Evolutionary conservation across 2,113 vertebrate species (phyloP).

Genomic region (Mastomys natalensis): DNA sequence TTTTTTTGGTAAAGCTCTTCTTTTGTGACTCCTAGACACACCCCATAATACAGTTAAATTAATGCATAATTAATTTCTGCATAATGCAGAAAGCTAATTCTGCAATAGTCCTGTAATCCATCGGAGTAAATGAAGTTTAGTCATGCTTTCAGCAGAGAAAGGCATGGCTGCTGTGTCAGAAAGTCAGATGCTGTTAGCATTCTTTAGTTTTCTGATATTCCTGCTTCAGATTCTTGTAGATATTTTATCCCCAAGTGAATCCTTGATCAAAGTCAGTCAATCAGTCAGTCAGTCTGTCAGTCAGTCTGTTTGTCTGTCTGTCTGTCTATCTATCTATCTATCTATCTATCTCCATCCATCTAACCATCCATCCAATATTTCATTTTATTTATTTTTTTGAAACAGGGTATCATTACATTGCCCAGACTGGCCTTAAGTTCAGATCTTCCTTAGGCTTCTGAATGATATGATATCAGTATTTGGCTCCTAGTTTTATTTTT

Average conservation of each 20-base stretch:
- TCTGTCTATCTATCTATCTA: no score
- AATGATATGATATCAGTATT: not conserved
- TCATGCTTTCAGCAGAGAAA: not conserved
- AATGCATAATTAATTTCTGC: not conserved
- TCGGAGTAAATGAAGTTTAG: not conserved
- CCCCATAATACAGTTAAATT: not conserved
- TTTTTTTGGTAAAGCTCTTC: not conserved
- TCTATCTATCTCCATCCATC: no score
- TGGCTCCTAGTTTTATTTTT: not conserved
- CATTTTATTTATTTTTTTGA: not conserved
- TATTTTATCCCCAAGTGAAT: not conserved
- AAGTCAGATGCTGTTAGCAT: not conserved
- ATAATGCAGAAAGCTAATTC: not conserved
- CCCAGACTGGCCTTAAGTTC: not conserved
- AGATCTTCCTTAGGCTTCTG: not conserved
- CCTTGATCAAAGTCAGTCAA: not conserved
- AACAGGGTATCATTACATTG: not conserved
- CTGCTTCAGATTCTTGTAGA: not conserved
- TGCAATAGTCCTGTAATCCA: not conserved
- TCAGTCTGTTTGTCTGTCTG: not conserved
- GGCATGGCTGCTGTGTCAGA: not conserved
- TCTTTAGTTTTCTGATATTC: not conserved
- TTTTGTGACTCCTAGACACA: not conserved
- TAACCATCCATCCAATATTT: not conserved
- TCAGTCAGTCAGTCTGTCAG: not conserved